Evolutionary conservation across 2,888 invertebrate genomes (phyloP).

Genomic region (Xestia ashworthii): DNA sequence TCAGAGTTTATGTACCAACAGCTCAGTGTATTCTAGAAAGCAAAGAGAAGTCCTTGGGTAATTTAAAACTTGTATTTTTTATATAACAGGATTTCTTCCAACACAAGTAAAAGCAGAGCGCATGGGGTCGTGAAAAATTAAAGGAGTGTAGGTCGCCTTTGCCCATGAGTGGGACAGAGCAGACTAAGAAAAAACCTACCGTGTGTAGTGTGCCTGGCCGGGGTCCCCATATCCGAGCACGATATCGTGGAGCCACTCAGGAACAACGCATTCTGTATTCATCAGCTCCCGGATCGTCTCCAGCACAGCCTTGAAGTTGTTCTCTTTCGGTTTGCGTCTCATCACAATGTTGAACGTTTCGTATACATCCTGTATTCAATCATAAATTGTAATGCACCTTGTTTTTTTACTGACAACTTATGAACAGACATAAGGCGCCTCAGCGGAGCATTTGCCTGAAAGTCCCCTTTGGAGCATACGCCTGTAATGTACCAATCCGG

Average conservation of each 20-base stretch:
- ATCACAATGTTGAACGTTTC: slow-evolving; percentile 99
- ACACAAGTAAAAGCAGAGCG: background rate
- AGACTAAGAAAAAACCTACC: slow-evolving; percentile 80
- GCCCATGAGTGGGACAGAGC: too few species aligned
- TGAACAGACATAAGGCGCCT: background rate
- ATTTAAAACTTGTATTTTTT: background rate
- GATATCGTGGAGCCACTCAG: slow-evolving; percentile 98
- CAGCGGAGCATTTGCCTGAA: background rate
- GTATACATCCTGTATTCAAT: slow-evolving; percentile 92
- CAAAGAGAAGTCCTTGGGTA: background rate
- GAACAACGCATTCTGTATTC: slow-evolving; percentile 99
- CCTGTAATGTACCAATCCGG: too few species aligned
- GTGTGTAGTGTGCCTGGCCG: slow-evolving; percentile 98
- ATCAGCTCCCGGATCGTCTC: slow-evolving; percentile 99
- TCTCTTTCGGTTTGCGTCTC: slow-evolving; percentile 99
- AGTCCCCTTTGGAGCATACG: too few species aligned
- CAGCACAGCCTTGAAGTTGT: slow-evolving; percentile 99
- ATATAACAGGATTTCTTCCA: background rate
- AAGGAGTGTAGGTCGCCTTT: background rate
- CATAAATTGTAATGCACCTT: background rate
- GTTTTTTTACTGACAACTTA: background rate
- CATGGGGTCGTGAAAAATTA: background rate
- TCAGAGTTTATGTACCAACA: background rate
- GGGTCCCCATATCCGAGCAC: slow-evolving; percentile 99
- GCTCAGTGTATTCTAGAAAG: background rate